Conservation (phyloP, 2,113 vertebrate genomes). For the Vidua chalybeata region DNA sequence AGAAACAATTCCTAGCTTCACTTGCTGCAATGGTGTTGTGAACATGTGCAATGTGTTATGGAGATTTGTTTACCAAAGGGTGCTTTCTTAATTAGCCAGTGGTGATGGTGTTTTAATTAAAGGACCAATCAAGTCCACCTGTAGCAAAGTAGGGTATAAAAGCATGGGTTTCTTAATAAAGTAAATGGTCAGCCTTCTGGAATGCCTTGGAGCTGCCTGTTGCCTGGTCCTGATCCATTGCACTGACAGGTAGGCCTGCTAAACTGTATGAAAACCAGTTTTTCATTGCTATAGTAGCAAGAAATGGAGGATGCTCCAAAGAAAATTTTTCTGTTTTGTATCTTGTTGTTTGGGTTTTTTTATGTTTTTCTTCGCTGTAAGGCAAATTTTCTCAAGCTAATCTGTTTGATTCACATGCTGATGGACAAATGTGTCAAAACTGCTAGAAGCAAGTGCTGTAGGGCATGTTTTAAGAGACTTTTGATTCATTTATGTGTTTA, state of each 20-base stretch:
- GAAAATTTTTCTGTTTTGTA: background rate
- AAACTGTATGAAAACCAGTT: background rate
- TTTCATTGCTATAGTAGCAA: background rate
- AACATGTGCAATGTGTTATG: no score
- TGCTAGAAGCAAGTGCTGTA: background rate
- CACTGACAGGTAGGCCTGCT: background rate
- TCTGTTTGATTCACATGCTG: conserved; percentile 21
- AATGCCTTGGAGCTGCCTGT: no score
- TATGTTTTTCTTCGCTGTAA: background rate
- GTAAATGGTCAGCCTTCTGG: no score
- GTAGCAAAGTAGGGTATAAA: no score
- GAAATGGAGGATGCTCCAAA: background rate
- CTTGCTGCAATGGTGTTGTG: no score
- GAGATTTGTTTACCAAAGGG: no score
- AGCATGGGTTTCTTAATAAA: no score
- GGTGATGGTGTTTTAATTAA: no score
- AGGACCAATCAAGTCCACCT: no score
- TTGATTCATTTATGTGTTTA: conserved; percentile 19
- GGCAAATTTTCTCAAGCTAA: conserved; percentile 24
- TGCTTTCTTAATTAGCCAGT: no score
- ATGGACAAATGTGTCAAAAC: conserved; percentile 37
- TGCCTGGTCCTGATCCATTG: no score
- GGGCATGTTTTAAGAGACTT: conserved; percentile 33
- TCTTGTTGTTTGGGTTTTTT: background rate
- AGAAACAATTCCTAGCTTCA: no score